Base-by-base conservation (phyloP, 1,140 invertebrate species). In the Drosophila sp. region DNA sequence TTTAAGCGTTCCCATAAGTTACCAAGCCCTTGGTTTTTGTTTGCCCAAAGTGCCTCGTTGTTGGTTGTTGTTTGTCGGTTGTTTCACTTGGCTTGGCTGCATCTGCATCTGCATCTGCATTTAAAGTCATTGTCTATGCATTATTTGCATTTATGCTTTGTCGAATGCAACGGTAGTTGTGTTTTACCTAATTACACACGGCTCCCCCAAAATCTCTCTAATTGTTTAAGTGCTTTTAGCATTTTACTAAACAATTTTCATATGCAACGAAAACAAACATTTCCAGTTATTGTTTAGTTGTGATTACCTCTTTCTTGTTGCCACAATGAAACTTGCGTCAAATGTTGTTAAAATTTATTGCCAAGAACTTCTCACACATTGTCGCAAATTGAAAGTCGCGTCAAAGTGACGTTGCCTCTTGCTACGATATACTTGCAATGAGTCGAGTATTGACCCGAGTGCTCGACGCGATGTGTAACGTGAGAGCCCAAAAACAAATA, bases 181-280 rank as follows among this genome's bases (percentile, higher is more conserved):
- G 81, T 87, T 87, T 87, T 87, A 87, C 82, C 82, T 87, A 87
- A 86, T 86, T 78, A 86, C 78, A 87, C 76, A 86, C 56, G 59
- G 63, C 54, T 67, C 38, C 63, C 63, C 63, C 21, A 36, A 69
- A 73, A 73, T 73, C 51, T 84, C 62, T 86, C 81, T 87, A 87
- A 87, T 89, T 87, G 83, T 82, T 87, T 87, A 87, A 87, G 82
- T 87, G 82, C 76, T 87, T 87, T 87, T 82, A 89, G 83, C 82
- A 71, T 87, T 87, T 82, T 63, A 74, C 82, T 73, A 86, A 86
- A 86, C 74, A 81, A 87, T 87, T 86, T 81, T 66, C 78, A 87
- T 80, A 86, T 63, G 69, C 73, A 86, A 43, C 40, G 29, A 27
- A 48, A 67, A 46, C 58, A 76, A 50, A 72, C 65, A 70, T 64